phyloP scores from a whole-genome alignment of 2,113 vertebrate genomes.

The Dermatemys mawii region DNA sequence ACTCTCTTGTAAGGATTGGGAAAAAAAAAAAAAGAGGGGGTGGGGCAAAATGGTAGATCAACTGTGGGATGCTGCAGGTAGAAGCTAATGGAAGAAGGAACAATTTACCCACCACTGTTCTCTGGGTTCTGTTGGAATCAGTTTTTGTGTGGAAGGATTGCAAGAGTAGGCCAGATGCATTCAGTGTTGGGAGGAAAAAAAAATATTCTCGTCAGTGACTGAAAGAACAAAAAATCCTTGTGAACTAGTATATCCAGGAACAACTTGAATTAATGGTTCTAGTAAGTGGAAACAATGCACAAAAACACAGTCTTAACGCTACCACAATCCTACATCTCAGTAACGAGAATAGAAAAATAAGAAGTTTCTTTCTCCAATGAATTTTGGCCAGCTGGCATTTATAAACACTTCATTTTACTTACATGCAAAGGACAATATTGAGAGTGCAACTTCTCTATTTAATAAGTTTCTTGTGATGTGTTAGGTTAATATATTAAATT shows the following conservation, averaged over 20 bases:
- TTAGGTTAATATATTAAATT: slow-evolving; percentile 27
- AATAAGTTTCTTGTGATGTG: slow-evolving; percentile 36
- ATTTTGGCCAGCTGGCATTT: not conserved
- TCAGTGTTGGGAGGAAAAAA: not conserved
- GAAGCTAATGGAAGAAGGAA: not conserved
- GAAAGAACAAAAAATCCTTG: slow-evolving; percentile 1
- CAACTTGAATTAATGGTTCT: not conserved
- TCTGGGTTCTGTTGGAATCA: not conserved
- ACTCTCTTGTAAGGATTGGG: slow-evolving; percentile 13
- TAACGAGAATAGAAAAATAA: not conserved
- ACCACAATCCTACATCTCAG: not conserved
- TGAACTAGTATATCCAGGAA: not conserved
- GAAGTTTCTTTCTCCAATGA: not conserved
- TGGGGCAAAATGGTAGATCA: not conserved
- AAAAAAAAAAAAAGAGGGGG: not conserved
- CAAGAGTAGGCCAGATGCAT: not conserved
- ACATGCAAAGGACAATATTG: not conserved
- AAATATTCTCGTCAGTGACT: not conserved
- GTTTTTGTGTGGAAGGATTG: not conserved
- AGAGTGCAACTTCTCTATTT: slow-evolving; percentile 20
- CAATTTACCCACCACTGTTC: not conserved
- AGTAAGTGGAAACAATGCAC: not conserved
- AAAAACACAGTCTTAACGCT: not conserved
- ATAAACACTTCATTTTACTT: slow-evolving; percentile 15
- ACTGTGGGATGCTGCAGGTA: not conserved